Evolutionary conservation across 2,797 vertebrate species (phyloP).

Genomic region (Sylvia borin): DNA sequence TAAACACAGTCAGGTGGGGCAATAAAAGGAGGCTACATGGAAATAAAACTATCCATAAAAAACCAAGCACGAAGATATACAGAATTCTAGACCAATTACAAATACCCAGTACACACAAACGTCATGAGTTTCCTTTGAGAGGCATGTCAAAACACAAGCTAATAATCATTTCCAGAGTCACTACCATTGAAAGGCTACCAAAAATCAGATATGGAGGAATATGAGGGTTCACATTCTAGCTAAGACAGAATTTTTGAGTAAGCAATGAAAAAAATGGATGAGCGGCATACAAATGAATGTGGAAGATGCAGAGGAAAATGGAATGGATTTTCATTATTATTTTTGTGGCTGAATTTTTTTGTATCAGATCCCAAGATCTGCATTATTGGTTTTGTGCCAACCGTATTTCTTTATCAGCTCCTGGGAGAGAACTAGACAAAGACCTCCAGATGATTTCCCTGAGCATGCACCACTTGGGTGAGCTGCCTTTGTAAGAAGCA

Average conservation of each 20-base stretch:
- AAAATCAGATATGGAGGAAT: neutral
- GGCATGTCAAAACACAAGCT: neutral
- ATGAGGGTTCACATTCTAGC: neutral
- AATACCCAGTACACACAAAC: neutral
- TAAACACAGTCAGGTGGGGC: neutral
- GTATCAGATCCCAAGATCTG: neutral
- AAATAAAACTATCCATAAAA: neutral
- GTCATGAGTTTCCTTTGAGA: neutral
- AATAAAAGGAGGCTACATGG: neutral
- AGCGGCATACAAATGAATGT: conserved; percentile 26
- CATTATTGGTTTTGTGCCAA: neutral
- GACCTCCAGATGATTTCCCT: neutral
- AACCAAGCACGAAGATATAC: neutral
- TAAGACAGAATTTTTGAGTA: conserved; percentile 32
- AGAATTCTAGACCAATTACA: neutral
- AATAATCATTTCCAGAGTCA: neutral
- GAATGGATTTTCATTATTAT: conserved; percentile 15
- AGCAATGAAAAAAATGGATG: conserved; percentile 44
- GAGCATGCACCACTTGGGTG: neutral
- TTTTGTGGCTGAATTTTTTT: neutral
- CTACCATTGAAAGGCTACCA: neutral
- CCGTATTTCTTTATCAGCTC: neutral
- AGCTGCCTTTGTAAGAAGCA: neutral
- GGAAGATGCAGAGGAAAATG: conserved; percentile 30
- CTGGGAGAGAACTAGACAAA: neutral